A percentile compares a stretch with the other conserved stretches of the same genome.
Evolutionary conservation across 2,888 invertebrate species (phyloP).

Genomic region (Caenorhabditis japonica): DNA sequence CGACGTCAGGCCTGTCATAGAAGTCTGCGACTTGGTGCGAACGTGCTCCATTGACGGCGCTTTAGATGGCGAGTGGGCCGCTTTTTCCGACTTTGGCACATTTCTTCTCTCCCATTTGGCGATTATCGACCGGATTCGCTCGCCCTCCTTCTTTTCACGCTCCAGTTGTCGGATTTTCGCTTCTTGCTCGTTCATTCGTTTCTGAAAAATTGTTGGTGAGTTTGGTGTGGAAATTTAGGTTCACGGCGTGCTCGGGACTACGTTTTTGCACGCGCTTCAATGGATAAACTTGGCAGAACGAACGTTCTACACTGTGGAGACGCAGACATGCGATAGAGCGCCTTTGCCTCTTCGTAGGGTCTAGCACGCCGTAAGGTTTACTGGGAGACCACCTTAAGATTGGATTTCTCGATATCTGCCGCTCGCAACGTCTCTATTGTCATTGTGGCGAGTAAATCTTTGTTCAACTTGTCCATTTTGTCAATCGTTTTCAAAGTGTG

Average conservation of each 20-base stretch:
- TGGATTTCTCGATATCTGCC: slow-evolving; percentile 55
- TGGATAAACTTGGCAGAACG: too few species aligned
- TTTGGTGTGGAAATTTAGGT: too few species aligned
- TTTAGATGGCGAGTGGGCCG: slow-evolving; percentile 8
- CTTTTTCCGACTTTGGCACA: slow-evolving; percentile 26
- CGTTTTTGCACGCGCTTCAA: too few species aligned
- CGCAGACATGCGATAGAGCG: too few species aligned
- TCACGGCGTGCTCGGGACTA: too few species aligned
- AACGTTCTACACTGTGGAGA: too few species aligned
- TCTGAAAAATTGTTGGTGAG: too few species aligned
- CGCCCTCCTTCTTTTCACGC: slow-evolving; percentile 56
- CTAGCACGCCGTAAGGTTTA: background rate
- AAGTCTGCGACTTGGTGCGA: slow-evolving; percentile 41
- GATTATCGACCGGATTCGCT: slow-evolving; percentile 51
- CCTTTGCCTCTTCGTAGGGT: too few species aligned
- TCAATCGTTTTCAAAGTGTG: slow-evolving; percentile 49
- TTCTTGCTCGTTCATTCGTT: slow-evolving; percentile 55
- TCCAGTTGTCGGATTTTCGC: slow-evolving; percentile 56
- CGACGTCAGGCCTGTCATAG: slow-evolving; percentile 33
- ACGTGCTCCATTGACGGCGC: slow-evolving; percentile 32
- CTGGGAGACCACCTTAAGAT: slow-evolving; percentile 35
- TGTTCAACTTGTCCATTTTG: slow-evolving; percentile 57
- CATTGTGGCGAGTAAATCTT: slow-evolving; percentile 56
- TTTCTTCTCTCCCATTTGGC: slow-evolving; percentile 56
- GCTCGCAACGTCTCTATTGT: slow-evolving; percentile 60